Percentiles rank a stretch among this genome's conserved stretches.
Evolutionary conservation across 2,113 vertebrate species (phyloP).

Genomic region (Austrofundulus limnaeus): DNA sequence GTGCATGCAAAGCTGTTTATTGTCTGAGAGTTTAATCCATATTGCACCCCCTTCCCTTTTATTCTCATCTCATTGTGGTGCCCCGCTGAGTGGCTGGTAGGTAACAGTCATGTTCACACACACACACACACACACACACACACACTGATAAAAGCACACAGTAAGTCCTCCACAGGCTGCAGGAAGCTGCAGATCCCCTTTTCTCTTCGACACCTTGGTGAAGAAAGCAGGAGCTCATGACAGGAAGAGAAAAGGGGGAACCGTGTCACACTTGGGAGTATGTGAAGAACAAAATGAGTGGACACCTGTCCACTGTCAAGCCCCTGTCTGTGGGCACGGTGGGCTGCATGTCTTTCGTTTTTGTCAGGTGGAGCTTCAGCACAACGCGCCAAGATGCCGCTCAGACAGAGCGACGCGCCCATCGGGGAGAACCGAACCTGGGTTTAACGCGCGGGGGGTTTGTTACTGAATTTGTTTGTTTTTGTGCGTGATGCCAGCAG

Average conservation of each 20-base stretch:
- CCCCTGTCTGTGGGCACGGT: constrained; percentile 34
- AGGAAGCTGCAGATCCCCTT: constrained; percentile 37
- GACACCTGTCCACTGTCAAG: constrained; percentile 70
- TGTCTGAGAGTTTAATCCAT: constrained; percentile 47
- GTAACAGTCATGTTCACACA: constrained; percentile 37
- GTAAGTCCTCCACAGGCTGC: constrained; percentile 39
- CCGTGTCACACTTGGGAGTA: not conserved
- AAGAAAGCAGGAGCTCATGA: constrained; percentile 37
- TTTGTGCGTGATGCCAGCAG: constrained; percentile 37
- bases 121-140: constrained; percentile 19
- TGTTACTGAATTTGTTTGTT: constrained; percentile 26
- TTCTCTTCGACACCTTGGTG: constrained; percentile 40
- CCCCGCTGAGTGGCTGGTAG: constrained; percentile 59
- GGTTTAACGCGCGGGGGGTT: not conserved
- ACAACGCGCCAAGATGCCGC: constrained; percentile 18
- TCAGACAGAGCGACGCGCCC: constrained; percentile 8
- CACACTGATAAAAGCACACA: constrained; percentile 14
- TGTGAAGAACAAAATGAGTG: constrained; percentile 48
- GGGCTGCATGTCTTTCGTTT: constrained; percentile 19
- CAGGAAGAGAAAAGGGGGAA: constrained; percentile 16
- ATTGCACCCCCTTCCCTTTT: constrained; percentile 49
- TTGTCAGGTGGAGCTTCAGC: constrained; percentile 28
- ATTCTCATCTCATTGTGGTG: constrained; percentile 54
- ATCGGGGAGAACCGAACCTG: constrained; percentile 16
- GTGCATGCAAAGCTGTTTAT: constrained; percentile 17